phyloP scores from a whole-genome alignment of 1,140 invertebrate species.

The Mactra quadrangularis region DNA sequence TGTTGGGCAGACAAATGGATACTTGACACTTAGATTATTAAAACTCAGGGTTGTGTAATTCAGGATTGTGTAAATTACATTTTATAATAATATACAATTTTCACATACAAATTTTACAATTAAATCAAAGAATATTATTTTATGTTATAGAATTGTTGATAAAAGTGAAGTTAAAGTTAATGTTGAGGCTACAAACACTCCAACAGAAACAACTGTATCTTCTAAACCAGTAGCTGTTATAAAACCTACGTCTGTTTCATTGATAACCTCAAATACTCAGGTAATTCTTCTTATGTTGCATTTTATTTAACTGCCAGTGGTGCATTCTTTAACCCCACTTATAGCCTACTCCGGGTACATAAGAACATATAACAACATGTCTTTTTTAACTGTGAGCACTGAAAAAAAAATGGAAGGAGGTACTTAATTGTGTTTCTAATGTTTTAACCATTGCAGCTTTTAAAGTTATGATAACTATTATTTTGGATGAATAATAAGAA shows the following conservation, averaged over 20 bases:
- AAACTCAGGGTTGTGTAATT: no score
- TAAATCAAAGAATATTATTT: no score
- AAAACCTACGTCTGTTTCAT: constrained; percentile 40
- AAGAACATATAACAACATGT: not conserved
- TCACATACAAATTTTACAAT: no score
- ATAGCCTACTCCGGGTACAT: not conserved
- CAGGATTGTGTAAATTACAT: no score
- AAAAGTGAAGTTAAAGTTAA: no score
- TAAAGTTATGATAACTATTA: no score
- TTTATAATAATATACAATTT: no score
- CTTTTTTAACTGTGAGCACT: not conserved
- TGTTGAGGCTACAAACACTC: no score
- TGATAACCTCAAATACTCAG: not conserved
- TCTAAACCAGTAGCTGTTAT: constrained; percentile 54
- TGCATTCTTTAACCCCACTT: not conserved
- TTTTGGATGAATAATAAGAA: no score
- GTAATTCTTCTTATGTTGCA: not conserved
- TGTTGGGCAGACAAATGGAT: not conserved
- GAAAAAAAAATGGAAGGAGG: not conserved
- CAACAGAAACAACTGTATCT: constrained; percentile 11
- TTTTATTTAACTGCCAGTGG: not conserved
- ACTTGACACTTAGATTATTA: no score
- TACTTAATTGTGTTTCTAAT: not conserved
- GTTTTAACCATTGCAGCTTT: no score
- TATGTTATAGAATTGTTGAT: no score